These are phyloP conservation scores for Haliclona indistincta DNA, from an alignment of 37 sponge, comb jelly and placozoan genomes.

Conservation along the genomic window DNA sequence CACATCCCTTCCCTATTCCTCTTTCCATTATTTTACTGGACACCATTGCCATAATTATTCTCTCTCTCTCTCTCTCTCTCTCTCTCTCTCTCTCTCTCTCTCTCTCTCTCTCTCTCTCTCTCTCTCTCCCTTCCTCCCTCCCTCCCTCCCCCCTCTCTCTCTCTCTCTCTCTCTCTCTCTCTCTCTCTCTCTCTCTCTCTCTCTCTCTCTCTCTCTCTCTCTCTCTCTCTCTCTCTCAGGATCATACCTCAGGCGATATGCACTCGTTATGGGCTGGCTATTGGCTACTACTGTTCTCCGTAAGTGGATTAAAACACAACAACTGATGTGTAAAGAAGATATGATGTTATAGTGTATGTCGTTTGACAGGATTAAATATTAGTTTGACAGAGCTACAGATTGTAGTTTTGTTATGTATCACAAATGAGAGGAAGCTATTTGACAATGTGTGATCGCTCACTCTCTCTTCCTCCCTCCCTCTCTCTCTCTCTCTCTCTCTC, in stretches of 20 bases:
- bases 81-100: not conserved
- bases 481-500: too few species aligned
- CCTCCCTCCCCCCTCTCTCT: not conserved
- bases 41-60: too few species aligned
- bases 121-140: not conserved
- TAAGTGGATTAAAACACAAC: too few species aligned
- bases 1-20: not conserved
- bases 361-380: too few species aligned
- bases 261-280: conserved; percentile 82
- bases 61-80: not conserved
- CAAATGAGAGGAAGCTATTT: too few species aligned
- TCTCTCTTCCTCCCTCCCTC: too few species aligned
- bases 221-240: conserved; percentile 42
- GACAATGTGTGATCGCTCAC: too few species aligned
- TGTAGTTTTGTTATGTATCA: too few species aligned
- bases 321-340: too few species aligned
- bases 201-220: not conserved
- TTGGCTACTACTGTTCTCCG: conserved; percentile 89
- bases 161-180: not conserved
- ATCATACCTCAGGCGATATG: conserved; percentile 87
- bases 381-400: too few species aligned
- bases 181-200: not conserved
- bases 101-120: not conserved
- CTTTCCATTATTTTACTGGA: too few species aligned
- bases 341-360: too few species aligned